A percentile compares a stretch with the other conserved stretches of the same genome.
Evolutionary conservation across 2,888 invertebrate species (phyloP).

Genomic region (Plagiodera versicolora): DNA sequence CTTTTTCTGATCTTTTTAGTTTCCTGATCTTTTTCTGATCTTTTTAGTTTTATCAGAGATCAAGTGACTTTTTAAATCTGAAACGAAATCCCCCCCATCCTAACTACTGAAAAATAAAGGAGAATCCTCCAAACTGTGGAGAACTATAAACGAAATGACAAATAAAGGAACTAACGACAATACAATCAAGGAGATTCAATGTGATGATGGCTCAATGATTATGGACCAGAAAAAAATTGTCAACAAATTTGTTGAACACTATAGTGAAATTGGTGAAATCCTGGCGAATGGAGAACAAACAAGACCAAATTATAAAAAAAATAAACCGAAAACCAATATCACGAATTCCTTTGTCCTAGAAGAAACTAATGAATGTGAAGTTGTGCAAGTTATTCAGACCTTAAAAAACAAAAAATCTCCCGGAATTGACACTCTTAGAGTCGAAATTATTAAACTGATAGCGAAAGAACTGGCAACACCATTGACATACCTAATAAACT

Average conservation of each 20-base stretch:
- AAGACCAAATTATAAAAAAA: not conserved
- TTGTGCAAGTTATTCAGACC: too few species aligned
- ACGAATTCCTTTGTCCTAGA: constrained; percentile 1
- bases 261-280: not conserved
- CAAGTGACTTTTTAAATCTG: too few species aligned
- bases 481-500: constrained; percentile 1
- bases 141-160: constrained; percentile 1
- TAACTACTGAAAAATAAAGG: not conserved
- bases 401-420: constrained; percentile 9
- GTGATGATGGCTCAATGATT: not conserved
- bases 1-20: too few species aligned
- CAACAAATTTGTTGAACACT: not conserved
- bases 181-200: not conserved
- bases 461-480: not conserved
- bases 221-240: not conserved
- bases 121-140: not conserved
- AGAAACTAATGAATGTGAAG: not conserved
- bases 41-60: too few species aligned
- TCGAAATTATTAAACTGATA: not conserved
- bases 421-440: not conserved
- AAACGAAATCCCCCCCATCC: not conserved
- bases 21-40: too few species aligned
- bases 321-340: not conserved
- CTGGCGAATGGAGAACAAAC: not conserved
- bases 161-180: not conserved